Base-by-base conservation (phyloP, 2,113 vertebrate species). In the Nothocercus nigrocapillus region DNA sequence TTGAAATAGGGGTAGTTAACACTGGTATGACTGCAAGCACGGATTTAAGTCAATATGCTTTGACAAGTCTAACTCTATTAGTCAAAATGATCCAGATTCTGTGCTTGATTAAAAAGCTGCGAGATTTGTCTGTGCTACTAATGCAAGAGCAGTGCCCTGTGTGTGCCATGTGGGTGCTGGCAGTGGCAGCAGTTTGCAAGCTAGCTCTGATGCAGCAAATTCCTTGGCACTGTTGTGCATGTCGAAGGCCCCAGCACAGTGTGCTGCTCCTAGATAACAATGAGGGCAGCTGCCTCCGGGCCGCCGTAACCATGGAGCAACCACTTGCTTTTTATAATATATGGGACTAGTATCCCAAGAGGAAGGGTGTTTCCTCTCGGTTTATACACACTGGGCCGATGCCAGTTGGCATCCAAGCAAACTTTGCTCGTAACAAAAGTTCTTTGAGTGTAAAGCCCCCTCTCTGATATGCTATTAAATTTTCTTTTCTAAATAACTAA, bases 351-450 rank as follows among this genome's bases (percentile, higher is more conserved):
- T 38, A 54, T 73, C 79, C 63, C 40, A 21, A 80, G 88, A 79
- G 66, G 82, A 94, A 91, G 82, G 74, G 62, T 47, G 53, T 79
- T 93, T 45, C 59, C 53, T 92, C 88, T 94, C 67, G 44, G 34
- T 90, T 96, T 77, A 14, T 92, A 64, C 2, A 1, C 38, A 8
- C 54, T 86, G 59, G 58, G 70, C 63, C 56, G 77, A 3, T 51
- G 56, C 80, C 70, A 83, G 16, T 11, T 40, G 91, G 44, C 76
- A 90, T 73, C 70, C 47, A 76, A 84, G 70, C 54, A 81, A 82
- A 88, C 76, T 94, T 94, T 25, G 42, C 51, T 80, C 66, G 5
- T 76, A 63, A 62, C 22, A 53, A 63, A 88, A 83, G 16, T 13
- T 63, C 59, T 85, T 84, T 45, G 74, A 88, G 63, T 68, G 18